phyloP scores from a whole-genome alignment of 2,888 invertebrate genomes.

The Ectemnius lituratus region DNA sequence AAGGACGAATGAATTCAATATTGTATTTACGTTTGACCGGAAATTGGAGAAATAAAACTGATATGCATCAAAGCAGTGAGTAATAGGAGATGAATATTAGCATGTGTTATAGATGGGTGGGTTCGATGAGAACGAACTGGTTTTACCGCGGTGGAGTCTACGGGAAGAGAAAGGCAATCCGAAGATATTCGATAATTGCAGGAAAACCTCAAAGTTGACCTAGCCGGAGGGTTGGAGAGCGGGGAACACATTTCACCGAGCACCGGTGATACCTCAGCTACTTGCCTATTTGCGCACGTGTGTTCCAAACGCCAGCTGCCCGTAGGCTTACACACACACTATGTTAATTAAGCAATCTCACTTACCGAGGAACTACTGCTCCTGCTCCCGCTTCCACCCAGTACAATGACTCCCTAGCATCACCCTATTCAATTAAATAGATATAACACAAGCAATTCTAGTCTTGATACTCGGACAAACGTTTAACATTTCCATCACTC shows the following conservation, averaged over 20 bases:
- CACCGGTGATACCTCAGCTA: slow-evolving; percentile 10
- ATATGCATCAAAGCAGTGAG: too few species aligned
- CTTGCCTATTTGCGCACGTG: slow-evolving; percentile 39
- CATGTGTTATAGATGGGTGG: too few species aligned
- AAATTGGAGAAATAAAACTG: too few species aligned
- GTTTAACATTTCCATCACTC: too few species aligned
- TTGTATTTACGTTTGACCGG: too few species aligned
- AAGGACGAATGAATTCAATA: too few species aligned
- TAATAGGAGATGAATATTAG: too few species aligned
- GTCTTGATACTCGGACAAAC: too few species aligned
- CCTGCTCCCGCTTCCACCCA: neutral
- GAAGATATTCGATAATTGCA: slow-evolving; percentile 8
- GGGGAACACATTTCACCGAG: slow-evolving; percentile 14
- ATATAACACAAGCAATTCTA: neutral
- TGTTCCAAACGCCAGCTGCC: slow-evolving; percentile 24
- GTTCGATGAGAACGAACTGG: too few species aligned
- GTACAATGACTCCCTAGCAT: slow-evolving; percentile 25
- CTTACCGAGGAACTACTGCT: slow-evolving; percentile 20
- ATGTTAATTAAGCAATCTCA: slow-evolving; percentile 49
- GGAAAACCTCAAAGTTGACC: slow-evolving; percentile 1
- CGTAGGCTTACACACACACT: slow-evolving; percentile 19
- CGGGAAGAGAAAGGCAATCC: neutral
- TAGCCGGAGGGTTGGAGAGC: slow-evolving; percentile 10
- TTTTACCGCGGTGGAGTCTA: neutral
- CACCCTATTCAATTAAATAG: slow-evolving; percentile 30